phyloP scores from a whole-genome alignment of 2,888 invertebrate species.

The Eubasilissa splendida region DNA sequence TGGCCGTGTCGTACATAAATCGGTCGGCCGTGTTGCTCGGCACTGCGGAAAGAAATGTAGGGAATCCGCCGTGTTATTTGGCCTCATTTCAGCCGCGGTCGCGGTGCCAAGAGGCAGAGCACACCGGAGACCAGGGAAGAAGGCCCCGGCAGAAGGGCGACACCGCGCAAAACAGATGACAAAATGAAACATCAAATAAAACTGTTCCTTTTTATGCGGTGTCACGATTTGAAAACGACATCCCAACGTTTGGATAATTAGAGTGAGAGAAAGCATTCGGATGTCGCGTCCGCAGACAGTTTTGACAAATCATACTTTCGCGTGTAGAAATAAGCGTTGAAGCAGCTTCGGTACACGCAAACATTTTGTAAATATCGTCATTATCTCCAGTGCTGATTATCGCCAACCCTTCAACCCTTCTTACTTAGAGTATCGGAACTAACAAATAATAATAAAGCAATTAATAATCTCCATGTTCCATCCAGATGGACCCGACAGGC shows the following conservation, averaged over 20 bases:
- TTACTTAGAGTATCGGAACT: too few relatives aligned
- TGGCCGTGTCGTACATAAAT: conserved; percentile 20
- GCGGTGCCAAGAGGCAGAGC: conserved; percentile 38
- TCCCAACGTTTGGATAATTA: background rate
- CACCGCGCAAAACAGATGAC: background rate
- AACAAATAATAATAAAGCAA: too few relatives aligned
- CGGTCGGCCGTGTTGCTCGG: conserved; percentile 15
- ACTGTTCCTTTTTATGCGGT: background rate
- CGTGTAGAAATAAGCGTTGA: background rate
- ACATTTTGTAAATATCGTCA: background rate
- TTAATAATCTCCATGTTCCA: too few relatives aligned
- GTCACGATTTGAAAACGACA: background rate
- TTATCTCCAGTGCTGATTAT: too few relatives aligned
- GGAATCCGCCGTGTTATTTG: conserved; percentile 47
- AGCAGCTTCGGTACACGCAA: background rate
- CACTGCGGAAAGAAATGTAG: conserved; percentile 49
- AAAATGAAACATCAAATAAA: background rate
- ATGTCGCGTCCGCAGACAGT: conserved; percentile 18
- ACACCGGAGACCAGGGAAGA: background rate
- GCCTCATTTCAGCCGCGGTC: conserved; percentile 44
- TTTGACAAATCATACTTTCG: conserved; percentile 32
- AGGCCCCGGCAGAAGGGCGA: background rate
- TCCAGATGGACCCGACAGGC: too few relatives aligned
- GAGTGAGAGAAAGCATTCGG: conserved; percentile 28
- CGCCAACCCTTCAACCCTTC: too few relatives aligned